A percentile compares a stretch with the other conserved stretches of the same genome.
Conservation (phyloP, 2,113 vertebrate genomes). For the Coptodon rendalli region DNA sequence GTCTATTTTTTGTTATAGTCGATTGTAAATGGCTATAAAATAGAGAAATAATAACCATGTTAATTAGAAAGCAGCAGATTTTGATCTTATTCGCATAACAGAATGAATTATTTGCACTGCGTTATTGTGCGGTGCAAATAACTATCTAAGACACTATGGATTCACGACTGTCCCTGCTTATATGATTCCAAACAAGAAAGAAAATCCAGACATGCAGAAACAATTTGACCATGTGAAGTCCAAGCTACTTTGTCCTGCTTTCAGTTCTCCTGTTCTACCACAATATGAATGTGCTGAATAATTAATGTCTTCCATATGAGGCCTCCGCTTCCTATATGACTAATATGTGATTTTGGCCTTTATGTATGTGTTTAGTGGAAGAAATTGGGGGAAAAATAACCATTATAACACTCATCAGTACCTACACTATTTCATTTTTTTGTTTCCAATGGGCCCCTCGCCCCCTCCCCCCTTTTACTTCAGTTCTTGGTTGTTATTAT, state of each 20-base stretch:
- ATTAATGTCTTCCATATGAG: neutral
- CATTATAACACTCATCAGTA: neutral
- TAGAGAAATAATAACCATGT: neutral
- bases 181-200: neutral
- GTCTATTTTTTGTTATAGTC: neutral
- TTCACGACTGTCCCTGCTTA: neutral
- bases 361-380: neutral
- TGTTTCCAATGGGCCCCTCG: rapidly evolving
- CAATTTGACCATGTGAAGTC: neutral
- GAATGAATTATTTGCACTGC: neutral
- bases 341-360: neutral
- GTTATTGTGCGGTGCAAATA: neutral
- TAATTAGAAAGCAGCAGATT: neutral
- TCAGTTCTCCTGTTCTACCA: neutral
- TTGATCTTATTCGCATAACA: rapidly evolving
- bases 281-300: neutral
- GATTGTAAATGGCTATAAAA: neutral
- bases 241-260: rapidly evolving
- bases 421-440: neutral
- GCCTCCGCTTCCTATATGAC: rapidly evolving
- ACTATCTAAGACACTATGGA: neutral
- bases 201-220: neutral
- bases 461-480: rapidly evolving
- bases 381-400: neutral
- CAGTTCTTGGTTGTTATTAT: neutral